Base-by-base conservation (phyloP, 2,888 invertebrate genomes). In the Coenonympha arcania region DNA sequence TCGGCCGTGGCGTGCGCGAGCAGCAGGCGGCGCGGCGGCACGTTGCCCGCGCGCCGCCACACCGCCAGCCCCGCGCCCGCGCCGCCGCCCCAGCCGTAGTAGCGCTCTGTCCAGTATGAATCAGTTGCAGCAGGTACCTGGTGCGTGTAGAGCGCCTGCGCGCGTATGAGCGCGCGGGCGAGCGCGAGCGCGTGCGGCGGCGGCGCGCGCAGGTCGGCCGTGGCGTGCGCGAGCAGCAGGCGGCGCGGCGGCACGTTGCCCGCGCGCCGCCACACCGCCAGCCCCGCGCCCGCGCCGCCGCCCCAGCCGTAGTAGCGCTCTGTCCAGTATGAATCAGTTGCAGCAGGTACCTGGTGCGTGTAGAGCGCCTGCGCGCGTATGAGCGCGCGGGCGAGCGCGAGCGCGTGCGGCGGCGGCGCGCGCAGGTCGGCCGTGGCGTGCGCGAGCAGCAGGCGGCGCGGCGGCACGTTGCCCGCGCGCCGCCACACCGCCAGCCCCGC, bases 91-190 rank as follows among this genome's bases (percentile, higher is more conserved):
- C 41, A 24, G 6, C 53, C 95, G 88, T 95, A 90, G 79, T 95
- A 95, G 30, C 95, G 89, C 83, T 98, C 97, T 53, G 96, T 93
- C 84, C 95, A 97, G 64, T 92, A 94, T 4, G 97, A 94, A 37
- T 77, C 84, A n/a, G n/a, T n/a, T n/a, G n/a, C n/a, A n/a, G n/a
- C n/a, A n/a, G n/a, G n/a, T n/a, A n/a, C n/a, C n/a, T n/a, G 91
- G 69, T 95, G 92, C 52, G 93, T 90, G 78, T 95, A 97, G 46
- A 94, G 88, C 4, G 96, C 92, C 52, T 92, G 91, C 55, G 92
- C 91, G 54, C 91, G 89, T n/a, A 94, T 90, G 44, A 97, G 87
- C n/a, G 95, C 92, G 55, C 92, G 89, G 9, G 95, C 92, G 37
- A 97, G 87, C 71, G 94, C 90, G 62, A 96, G 90, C 20, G 95